phyloP scores from a whole-genome alignment of 2,113 vertebrate genomes.

The Erythrolamprus reginae region DNA sequence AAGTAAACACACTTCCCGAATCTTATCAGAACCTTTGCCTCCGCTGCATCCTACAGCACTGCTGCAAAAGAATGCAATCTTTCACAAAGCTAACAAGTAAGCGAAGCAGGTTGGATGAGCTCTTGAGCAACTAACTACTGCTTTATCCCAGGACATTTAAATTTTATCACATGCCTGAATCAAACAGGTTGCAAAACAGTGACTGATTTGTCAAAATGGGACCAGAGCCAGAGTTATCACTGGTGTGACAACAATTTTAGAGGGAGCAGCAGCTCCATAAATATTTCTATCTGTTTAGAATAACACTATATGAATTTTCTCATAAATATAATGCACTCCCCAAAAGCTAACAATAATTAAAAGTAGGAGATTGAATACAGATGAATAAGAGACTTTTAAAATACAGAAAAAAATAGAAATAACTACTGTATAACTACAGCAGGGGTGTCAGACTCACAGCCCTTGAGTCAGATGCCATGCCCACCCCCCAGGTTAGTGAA shows the following conservation, averaged over 20 bases:
- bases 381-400: neutral
- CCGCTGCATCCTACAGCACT: neutral
- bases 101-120: neutral
- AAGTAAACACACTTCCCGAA: neutral
- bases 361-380: neutral
- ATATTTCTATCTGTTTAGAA: neutral
- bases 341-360: neutral
- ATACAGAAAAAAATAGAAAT: neutral
- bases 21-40: neutral
- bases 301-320: neutral
- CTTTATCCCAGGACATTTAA: neutral
- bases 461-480: too few relatives aligned
- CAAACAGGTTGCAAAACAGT: neutral
- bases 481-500: too few relatives aligned
- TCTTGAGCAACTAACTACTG: neutral
- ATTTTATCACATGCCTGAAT: neutral
- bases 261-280: neutral
- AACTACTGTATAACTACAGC: neutral
- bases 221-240: neutral
- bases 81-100: neutral
- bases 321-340: neutral
- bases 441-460: too few relatives aligned
- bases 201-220: neutral
- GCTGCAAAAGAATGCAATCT: neutral
- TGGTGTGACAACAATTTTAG: neutral